Conservation (phyloP, 1,140 invertebrate genomes). For the Lepidurus arcticus region DNA sequence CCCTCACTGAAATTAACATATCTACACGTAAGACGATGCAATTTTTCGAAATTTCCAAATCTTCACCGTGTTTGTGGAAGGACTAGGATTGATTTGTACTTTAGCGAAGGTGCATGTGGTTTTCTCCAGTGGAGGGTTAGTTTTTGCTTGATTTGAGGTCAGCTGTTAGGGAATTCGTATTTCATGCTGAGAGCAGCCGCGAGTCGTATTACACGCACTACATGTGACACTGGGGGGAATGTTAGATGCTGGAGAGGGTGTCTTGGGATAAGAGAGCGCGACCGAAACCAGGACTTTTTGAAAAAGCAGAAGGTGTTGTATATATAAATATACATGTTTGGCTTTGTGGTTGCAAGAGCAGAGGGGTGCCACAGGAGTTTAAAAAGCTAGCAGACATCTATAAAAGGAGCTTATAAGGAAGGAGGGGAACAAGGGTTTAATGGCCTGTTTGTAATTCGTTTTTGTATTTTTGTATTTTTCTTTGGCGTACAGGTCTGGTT, state of each 20-base stretch:
- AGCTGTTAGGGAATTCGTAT: not conserved
- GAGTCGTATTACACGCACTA: not conserved
- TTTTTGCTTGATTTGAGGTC: not conserved
- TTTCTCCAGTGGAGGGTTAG: not conserved
- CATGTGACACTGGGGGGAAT: not conserved
- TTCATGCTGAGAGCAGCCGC: not conserved
- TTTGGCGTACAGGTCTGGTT: slow-evolving; percentile 85
- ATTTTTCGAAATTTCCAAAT: too few relatives aligned
- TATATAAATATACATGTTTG: not conserved
- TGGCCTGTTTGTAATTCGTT: not conserved
- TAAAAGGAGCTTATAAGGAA: not conserved
- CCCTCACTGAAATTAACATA: too few relatives aligned
- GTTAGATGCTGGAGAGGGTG: not conserved
- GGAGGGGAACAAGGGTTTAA: not conserved
- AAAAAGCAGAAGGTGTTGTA: slow-evolving; percentile 2
- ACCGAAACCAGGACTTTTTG: not conserved
- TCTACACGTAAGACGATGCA: too few relatives aligned
- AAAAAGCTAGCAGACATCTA: not conserved
- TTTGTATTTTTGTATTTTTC: slow-evolving; percentile 37
- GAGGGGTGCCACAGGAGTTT: not conserved
- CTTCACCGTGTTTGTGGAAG: too few relatives aligned
- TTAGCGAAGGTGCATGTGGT: too few relatives aligned
- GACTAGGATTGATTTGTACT: too few relatives aligned
- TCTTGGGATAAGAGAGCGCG: not conserved
- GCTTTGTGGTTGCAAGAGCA: not conserved